phyloP scores from a whole-genome alignment of 2,888 invertebrate species.

The Euzetes globulus region DNA sequence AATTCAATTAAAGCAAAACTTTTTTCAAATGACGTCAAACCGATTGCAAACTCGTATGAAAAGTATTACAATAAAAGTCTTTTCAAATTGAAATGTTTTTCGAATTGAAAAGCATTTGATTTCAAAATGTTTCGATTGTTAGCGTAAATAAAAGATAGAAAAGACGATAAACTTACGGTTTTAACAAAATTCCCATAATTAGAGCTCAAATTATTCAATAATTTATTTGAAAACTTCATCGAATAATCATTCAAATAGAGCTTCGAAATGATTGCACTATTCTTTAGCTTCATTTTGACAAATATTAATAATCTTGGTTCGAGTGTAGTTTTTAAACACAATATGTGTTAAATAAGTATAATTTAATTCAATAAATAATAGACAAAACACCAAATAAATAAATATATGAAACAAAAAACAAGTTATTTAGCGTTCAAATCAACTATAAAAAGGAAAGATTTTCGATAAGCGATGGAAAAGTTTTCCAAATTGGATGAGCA shows the following conservation, averaged over 20 bases:
- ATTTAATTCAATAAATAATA: neutral
- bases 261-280: neutral
- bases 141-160: neutral
- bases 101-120: no score
- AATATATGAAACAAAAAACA: neutral
- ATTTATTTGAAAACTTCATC: slow-evolving; percentile 22
- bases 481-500: neutral
- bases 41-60: neutral
- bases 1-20: neutral
- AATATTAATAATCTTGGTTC: neutral
- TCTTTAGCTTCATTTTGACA: slow-evolving; percentile 10
- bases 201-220: neutral
- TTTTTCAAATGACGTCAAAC: neutral
- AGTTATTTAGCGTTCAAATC: neutral
- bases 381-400: neutral
- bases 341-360: neutral
- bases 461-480: neutral
- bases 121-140: neutral
- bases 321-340: neutral
- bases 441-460: neutral
- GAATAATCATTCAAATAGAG: slow-evolving; percentile 10
- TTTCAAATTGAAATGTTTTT: no score
- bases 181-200: slow-evolving; percentile 2
- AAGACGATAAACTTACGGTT: neutral
- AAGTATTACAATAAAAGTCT: neutral